Conservation (phyloP, 2,797 vertebrate species). For the Loris lydekkerianus region DNA sequence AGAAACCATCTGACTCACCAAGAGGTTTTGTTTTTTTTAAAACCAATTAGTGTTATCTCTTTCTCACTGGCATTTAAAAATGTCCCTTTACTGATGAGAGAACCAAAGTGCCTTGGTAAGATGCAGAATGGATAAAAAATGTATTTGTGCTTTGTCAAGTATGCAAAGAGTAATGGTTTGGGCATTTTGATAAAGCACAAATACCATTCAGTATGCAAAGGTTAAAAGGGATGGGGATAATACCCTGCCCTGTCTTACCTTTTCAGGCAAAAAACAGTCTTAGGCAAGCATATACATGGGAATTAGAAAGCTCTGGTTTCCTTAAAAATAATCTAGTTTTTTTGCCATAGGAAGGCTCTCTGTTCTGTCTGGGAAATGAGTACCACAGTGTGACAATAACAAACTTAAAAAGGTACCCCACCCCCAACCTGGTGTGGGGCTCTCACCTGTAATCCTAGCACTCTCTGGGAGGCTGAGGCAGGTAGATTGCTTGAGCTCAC, state of each 20-base stretch:
- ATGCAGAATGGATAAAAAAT: not conserved
- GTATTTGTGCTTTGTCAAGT: not conserved
- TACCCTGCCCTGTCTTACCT: slow-evolving; percentile 1
- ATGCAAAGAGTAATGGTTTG: not conserved
- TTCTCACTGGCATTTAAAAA: not conserved
- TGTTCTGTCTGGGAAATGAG: not conserved
- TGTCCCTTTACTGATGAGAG: not conserved
- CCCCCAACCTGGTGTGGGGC: too few species aligned
- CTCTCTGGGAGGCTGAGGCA: too few species aligned
- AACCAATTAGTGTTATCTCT: not conserved
- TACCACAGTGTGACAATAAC: not conserved
- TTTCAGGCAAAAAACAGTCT: slow-evolving; percentile 4
- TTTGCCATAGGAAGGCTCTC: not conserved
- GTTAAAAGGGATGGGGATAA: not conserved
- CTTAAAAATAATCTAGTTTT: not conserved
- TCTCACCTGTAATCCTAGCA: too few species aligned
- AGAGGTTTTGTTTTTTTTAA: not conserved
- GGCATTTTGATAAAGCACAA: not conserved
- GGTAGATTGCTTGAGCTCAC: too few species aligned
- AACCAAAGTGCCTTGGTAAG: not conserved
- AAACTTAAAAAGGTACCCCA: not conserved
- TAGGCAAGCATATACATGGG: not conserved
- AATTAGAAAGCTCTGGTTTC: slow-evolving; percentile 6
- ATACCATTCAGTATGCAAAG: not conserved
- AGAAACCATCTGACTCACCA: not conserved